Evolutionary conservation across 2,113 vertebrate genomes (phyloP), one percentile per base, ranked within the genome.

Genomic region (Phaethornis superciliosus): DNA sequence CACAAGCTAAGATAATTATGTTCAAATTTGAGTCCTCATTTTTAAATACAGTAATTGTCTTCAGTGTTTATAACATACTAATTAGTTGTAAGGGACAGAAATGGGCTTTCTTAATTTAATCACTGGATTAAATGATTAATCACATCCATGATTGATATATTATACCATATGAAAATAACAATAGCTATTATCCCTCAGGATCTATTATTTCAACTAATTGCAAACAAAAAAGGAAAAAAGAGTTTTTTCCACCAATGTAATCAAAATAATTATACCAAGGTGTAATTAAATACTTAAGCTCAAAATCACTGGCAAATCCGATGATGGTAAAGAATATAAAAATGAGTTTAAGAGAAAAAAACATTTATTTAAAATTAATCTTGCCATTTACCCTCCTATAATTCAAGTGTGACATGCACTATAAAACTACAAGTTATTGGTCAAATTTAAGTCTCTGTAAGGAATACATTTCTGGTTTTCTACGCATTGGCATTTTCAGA

Each of bases 41-140:
- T 92, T 89, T 89, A 88, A 91, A 37, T 30, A 35, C 22, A 81
- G 63, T 32, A 76, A 82, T 52, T 72, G 54, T 11, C 68, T 71
- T 78, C 37, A 46, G 58, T 85, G 35, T 87, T 94, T 85, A 40
- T 46, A 91, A 40, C 52, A 60, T 33, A 46, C 27, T 82, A 76
- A 88, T 89, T 76, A 91, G 42, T 63, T 42, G 49, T 76, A 95
- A 69, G n/a, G 79, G 54, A 82, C 21, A 58, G 30, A 89, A 93
- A 88, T 55, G 30, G 23, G 55, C 77, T 88, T 94, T 85, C 75
- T 89, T 89, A 59, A 89, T 90, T 89, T 92, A 86, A 85, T 88
- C 17, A 7, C 79, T 62, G 42, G 51, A 86, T 86, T 84, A 82
- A 62, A 80, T 83, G 19, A 92, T 69, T 94, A 93, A 89, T 88